phyloP scores from a whole-genome alignment of 2,113 vertebrate species.

The Romanogobio albipinnatus region DNA sequence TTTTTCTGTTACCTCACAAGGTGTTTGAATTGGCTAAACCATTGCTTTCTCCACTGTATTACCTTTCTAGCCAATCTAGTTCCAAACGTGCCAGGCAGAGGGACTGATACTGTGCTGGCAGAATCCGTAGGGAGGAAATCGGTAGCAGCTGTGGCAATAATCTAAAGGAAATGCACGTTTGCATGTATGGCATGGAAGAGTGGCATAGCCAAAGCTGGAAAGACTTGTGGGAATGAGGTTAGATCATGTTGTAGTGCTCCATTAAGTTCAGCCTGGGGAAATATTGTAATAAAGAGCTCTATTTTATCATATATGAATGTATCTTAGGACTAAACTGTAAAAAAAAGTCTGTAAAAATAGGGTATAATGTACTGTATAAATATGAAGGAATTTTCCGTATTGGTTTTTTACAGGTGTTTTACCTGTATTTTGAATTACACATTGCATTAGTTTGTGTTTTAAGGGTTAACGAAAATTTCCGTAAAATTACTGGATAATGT shows the following conservation, averaged over 20 bases:
- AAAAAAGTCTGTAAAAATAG: too few relatives aligned
- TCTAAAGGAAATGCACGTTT: conserved; percentile 47
- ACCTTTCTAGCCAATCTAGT: conserved; percentile 40
- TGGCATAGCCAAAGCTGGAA: conserved; percentile 5
- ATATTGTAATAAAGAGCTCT: background rate
- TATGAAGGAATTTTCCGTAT: too few relatives aligned
- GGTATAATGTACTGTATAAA: too few relatives aligned
- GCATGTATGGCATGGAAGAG: conserved; percentile 56
- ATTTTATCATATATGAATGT: background rate
- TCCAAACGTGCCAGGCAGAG: conserved; percentile 50
- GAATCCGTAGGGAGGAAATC: conserved; percentile 58
- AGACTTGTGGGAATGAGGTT: conserved; percentile 29
- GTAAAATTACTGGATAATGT: too few relatives aligned
- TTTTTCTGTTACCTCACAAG: conserved; percentile 26
- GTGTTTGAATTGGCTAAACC: conserved; percentile 53
- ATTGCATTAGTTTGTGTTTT: too few relatives aligned
- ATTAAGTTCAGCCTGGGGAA: background rate
- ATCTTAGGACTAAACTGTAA: background rate
- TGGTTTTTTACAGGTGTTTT: too few relatives aligned
- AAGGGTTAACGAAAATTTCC: too few relatives aligned
- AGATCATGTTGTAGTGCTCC: conserved; percentile 5
- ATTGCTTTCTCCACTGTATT: conserved; percentile 19
- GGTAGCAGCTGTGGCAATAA: conserved; percentile 64
- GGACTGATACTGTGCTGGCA: conserved; percentile 56
- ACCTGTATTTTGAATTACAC: too few relatives aligned